Base-by-base conservation (phyloP, 2,888 invertebrate species). In the Hipparchia sbordonii region DNA sequence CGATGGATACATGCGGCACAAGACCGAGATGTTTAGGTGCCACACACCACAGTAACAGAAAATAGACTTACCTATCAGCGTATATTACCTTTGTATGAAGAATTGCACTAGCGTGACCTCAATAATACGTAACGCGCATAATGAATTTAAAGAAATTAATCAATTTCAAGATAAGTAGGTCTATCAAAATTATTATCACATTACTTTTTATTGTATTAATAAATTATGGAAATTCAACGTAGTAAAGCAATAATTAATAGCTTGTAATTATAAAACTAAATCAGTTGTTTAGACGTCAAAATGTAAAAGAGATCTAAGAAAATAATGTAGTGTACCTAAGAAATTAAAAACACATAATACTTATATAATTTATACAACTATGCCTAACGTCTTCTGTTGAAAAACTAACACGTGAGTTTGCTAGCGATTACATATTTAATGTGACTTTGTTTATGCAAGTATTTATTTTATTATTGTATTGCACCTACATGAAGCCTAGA, bases 201-300 rank as follows among this genome's bases (percentile, higher is more conserved):
- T n/a, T n/a, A 56, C 13, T n/a, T n/a, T 56, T n/a, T n/a, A 13
- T 56, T 13, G 4, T n/a, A 6, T 33, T 33, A 60, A 60, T 60
- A 60, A 60, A 60, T 60, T 60, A 60, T 60, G 59, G 2, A 60
- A 60, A 60, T 39, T 2, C 7, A 46, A 61, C 45, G 61, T 7
- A 6, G 7, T n/a, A 45, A n/a, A 45, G 45, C 61, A 61, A 60
- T 12, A 52, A 52, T 46, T 45, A 46, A 61, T 61, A 45, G 10
- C 2, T n/a, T 45, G 6, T 0, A n/a, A 45, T n/a, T 45, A 39
- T 61, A 61, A 61, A 61, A 61, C 61, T 46, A 6, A 61, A 45
- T 46, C 61, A 61, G 61, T 45, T 61, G 46, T 61, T 61, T 61
- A n/a, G 61, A 45, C 45, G 5, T 61, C 23, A 61, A n/a, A 45